Evolutionary conservation across 2,113 vertebrate genomes (phyloP), one percentile per base, ranked within the genome.

Genomic region (Ascaphus truei): DNA sequence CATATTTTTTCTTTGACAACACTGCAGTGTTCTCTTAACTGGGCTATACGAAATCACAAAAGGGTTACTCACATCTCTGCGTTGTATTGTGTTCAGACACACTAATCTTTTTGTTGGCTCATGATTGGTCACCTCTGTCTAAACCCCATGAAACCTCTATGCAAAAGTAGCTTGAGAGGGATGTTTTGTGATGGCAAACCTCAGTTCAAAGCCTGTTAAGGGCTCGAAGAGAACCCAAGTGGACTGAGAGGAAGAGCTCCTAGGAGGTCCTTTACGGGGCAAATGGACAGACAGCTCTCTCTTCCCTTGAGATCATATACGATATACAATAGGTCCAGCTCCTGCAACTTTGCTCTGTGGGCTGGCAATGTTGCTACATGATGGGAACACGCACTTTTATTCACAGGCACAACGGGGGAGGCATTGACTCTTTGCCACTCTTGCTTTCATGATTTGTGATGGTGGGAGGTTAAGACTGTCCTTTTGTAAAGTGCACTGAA

Each of bases 71-170:
- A 75, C 72, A 68, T 50, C 36, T 79, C 64, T 80, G 74, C 60
- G n/a, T 73, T 39, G 33, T 55, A 41, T 76, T 76, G 53, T 83
- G 77, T 77, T 75, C 68, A 55, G 69, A 82, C 71, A 89, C 81
- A 82, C 77, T 82, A 3, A 78, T 55, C 75, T 79, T 82, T 80
- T 86, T 87, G 84, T 86, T 83, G 81, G 71, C 47, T 64, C n/a
- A 1, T 77, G 67, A 13, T 71, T 74, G 61, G 62, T 81, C 79
- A 80, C 72, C 57, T 81, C 72, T 34, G 12, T 76, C 71, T 83
- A 84, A 87, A 79, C 75, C 68, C 73, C 62, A 1, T 75, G 56
- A 77, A 81, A 82, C 76, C 67, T 75, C 67, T 41, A 51, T 62
- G 72, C 69, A 53, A 51, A 63, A 77, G 68, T 73, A 68, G 33